A percentile compares a stretch with the other conserved stretches of the same genome.
Conservation (phyloP, 2,797 vertebrate species). For the Lates japonicus region DNA sequence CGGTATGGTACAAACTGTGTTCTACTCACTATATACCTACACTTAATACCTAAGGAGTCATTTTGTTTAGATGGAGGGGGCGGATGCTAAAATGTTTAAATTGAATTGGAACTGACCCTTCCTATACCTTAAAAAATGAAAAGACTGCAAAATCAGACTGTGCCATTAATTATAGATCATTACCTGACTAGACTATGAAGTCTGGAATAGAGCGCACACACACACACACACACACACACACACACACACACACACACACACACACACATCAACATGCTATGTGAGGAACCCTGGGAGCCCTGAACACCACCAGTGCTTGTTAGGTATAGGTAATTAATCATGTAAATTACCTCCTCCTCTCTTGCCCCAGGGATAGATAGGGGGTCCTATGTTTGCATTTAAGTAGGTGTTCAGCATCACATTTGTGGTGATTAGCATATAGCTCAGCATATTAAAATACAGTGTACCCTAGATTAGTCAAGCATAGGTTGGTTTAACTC, state of each 20-base stretch:
- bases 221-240: constrained; percentile 20
- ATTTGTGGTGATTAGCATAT: constrained; percentile 67
- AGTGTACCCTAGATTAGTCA: constrained; percentile 51
- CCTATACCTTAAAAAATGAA: constrained; percentile 37
- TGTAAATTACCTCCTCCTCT: constrained; percentile 79
- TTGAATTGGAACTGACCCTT: constrained; percentile 34
- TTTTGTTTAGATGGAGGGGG: background rate
- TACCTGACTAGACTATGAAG: constrained; percentile 66
- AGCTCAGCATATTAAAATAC: constrained; percentile 60
- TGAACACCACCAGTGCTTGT: constrained; percentile 63
- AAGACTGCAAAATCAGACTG: constrained; percentile 47
- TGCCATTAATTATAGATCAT: constrained; percentile 70
- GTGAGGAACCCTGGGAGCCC: constrained; percentile 58
- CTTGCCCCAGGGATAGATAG: constrained; percentile 72
- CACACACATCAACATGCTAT: constrained; percentile 45
- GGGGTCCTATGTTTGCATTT: constrained; percentile 78
- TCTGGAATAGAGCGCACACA: constrained; percentile 16
- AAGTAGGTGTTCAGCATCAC: constrained; percentile 71
- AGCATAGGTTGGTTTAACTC: constrained; percentile 48
- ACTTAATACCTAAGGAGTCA: background rate
- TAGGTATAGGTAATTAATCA: constrained; percentile 83
- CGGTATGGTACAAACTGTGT: too few species aligned
- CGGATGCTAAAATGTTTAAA: constrained; percentile 23
- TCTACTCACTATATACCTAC: background rate
- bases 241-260: constrained; percentile 25